phyloP scores from a whole-genome alignment of 2,797 vertebrate genomes.

The Hoplostethus atlanticus region DNA sequence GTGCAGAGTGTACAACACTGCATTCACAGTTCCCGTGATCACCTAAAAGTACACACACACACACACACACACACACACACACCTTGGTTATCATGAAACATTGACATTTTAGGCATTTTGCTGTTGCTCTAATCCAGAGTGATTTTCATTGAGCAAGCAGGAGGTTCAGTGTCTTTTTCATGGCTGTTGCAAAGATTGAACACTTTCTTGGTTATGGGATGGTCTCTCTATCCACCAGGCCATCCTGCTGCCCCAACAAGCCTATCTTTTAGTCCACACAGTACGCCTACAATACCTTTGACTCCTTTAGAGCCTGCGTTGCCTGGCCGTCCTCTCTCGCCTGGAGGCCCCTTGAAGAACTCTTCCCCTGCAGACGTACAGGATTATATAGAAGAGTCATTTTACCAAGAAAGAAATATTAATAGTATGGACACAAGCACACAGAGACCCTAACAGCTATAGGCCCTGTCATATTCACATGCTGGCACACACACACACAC shows the following conservation, averaged over 20 bases:
- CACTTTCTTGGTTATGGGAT: no score
- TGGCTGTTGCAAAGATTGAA: no score
- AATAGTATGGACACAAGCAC: no score
- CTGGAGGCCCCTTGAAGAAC: conserved; percentile 65
- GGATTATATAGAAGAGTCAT: conserved; percentile 3
- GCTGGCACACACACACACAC: background rate
- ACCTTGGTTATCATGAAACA: no score
- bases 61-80: conserved; percentile 8
- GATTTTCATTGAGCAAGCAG: background rate
- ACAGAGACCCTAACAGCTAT: no score
- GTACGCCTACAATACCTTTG: conserved; percentile 64
- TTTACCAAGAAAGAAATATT: background rate
- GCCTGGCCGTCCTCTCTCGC: conserved; percentile 71
- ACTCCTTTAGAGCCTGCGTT: conserved; percentile 68
- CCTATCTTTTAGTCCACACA: background rate
- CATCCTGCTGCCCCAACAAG: background rate
- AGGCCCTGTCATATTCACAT: background rate
- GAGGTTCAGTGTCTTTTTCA: background rate
- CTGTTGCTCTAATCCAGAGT: background rate
- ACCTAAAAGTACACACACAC: conserved; percentile 77
- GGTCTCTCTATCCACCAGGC: no score
- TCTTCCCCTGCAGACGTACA: conserved; percentile 63
- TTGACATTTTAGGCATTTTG: background rate
- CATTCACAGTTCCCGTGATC: conserved; percentile 91
- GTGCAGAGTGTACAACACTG: conserved; percentile 50